Percentiles rank a stretch among this genome's conserved stretches.
Conservation (phyloP, 30 jellyfish, hydroid and myxozoan species). For the Hydractinia echinata region DNA sequence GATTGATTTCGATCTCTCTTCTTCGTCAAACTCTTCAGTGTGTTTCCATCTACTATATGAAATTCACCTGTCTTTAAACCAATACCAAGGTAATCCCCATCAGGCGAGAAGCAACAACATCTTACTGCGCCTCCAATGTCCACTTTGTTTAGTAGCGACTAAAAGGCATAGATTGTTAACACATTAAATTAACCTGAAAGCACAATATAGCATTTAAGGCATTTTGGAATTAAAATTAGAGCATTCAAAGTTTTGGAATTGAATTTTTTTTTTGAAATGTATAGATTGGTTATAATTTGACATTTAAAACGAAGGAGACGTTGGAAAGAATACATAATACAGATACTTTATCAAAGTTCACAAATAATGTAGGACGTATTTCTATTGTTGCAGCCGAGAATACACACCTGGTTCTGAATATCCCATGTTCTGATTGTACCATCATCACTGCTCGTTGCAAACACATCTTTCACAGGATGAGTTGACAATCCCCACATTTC, state of each 20-base stretch:
- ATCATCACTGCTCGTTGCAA: slow-evolving; percentile 85
- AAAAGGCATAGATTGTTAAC: neutral
- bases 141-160: slow-evolving; percentile 53
- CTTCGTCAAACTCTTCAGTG: slow-evolving; percentile 65
- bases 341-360: neutral
- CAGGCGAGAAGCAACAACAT: slow-evolving; percentile 65
- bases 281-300: no score
- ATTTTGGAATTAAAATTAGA: no score
- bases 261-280: no score
- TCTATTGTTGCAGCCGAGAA: neutral
- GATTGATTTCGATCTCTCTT: slow-evolving; percentile 80
- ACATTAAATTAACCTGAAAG: no score
- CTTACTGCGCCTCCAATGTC: slow-evolving; percentile 64
- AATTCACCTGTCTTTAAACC: slow-evolving; percentile 92
- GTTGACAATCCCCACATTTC: slow-evolving; percentile 92
- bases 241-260: no score
- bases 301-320: no score
- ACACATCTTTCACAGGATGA: slow-evolving; percentile 75
- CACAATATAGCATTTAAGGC: no score
- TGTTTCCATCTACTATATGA: slow-evolving; percentile 45
- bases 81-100: slow-evolving; percentile 72
- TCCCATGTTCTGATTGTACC: slow-evolving; percentile 89
- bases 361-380: neutral
- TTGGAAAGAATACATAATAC: no score
- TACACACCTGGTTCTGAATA: slow-evolving; percentile 56